Evolutionary conservation across 2,888 invertebrate genomes (phyloP).

Genomic region (Campoplex capitator): DNA sequence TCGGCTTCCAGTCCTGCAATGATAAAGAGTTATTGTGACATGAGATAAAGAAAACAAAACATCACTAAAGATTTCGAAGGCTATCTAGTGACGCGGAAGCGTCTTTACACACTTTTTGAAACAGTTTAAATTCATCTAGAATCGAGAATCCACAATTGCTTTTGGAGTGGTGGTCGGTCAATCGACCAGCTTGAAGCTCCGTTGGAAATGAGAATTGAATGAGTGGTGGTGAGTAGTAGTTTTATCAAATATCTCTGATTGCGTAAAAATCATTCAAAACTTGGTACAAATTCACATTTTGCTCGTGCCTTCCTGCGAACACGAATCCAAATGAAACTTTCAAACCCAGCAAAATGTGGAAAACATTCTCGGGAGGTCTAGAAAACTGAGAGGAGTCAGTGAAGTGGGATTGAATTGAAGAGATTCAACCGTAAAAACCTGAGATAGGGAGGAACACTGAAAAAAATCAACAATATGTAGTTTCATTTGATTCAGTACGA

Average conservation of each 20-base stretch:
- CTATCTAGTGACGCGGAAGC: too few species aligned
- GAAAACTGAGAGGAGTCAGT: not conserved
- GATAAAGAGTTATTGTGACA: constrained; percentile 33
- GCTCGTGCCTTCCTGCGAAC: not conserved
- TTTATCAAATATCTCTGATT: not conserved
- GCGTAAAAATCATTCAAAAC: too few species aligned
- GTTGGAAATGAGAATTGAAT: too few species aligned
- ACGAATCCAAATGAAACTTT: not conserved
- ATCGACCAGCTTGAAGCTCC: not conserved
- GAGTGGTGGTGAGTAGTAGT: not conserved
- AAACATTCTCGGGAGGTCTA: not conserved
- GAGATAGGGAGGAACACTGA: not conserved
- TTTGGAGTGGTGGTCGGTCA: not conserved
- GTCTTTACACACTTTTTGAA: not conserved
- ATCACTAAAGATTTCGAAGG: not conserved
- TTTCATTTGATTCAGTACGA: constrained; percentile 7
- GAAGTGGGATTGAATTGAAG: not conserved
- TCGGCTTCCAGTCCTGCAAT: constrained; percentile 90
- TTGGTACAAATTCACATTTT: too few species aligned
- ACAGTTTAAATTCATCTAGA: not conserved
- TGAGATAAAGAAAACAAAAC: not conserved
- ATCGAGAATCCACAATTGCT: not conserved
- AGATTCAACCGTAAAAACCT: not conserved
- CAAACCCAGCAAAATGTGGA: not conserved
- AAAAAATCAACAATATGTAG: not conserved